Conservation (phyloP, 1,140 invertebrate genomes). For the Patella vulgata region DNA sequence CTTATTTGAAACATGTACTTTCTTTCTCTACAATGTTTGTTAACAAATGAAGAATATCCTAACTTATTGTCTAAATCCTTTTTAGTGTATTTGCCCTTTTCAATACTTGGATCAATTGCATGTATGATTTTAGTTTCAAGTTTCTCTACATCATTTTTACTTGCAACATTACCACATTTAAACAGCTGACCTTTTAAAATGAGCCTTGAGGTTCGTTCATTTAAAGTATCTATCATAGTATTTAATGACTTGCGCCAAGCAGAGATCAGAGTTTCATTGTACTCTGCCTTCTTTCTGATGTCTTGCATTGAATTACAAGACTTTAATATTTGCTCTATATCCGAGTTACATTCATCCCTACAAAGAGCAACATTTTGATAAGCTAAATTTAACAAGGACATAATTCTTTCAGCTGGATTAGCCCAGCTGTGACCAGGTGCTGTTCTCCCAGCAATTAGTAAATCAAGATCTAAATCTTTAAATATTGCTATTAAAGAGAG, state of each 20-base stretch:
- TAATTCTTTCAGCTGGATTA: slow-evolving; percentile 31
- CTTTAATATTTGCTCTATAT: slow-evolving; percentile 19
- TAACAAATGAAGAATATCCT: no score
- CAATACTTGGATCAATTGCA: slow-evolving; percentile 8
- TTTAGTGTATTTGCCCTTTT: neutral
- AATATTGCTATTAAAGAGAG: slow-evolving; percentile 17
- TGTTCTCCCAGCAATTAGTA: slow-evolving; percentile 28
- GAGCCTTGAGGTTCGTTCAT: slow-evolving; percentile 6
- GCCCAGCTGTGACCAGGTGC: slow-evolving; percentile 22
- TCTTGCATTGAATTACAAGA: slow-evolving; percentile 10
- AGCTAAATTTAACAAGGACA: slow-evolving; percentile 25
- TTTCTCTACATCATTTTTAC: slow-evolving; percentile 5
- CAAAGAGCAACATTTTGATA: slow-evolving; percentile 20
- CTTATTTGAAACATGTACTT: slow-evolving; percentile 27
- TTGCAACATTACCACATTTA: slow-evolving; percentile 2
- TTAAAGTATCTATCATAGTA: slow-evolving; percentile 2
- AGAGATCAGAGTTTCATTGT: slow-evolving; percentile 11
- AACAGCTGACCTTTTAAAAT: slow-evolving; percentile 20
- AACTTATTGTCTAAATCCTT: slow-evolving; percentile 20
- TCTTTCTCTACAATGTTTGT: slow-evolving; percentile 14
- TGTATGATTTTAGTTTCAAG: no score
- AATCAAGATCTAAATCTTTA: slow-evolving; percentile 30
- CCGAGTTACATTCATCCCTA: slow-evolving; percentile 9
- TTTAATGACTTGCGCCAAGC: slow-evolving; percentile 7
- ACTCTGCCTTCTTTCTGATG: slow-evolving; percentile 15